These are phyloP conservation scores for Henricia sp. DNA, from an alignment of 53 echinoderm and acorn worm species.

Conservation along the genomic window DNA sequence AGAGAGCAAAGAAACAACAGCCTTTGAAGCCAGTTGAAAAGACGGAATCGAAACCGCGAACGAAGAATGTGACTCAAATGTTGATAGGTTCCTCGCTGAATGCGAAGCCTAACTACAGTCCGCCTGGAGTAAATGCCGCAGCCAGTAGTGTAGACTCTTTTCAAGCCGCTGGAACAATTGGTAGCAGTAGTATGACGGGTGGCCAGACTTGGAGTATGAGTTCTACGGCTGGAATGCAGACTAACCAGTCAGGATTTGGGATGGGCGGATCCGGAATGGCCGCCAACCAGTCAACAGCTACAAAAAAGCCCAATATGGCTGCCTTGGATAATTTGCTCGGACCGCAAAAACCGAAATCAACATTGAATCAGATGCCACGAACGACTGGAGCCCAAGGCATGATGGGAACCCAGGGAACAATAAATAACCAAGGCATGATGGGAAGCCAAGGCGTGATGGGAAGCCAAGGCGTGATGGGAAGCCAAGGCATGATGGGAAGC, in stretches of 20 bases:
- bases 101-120: neutral
- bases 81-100: conserved; percentile 64
- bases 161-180: conserved; percentile 5
- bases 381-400: conserved; percentile 30
- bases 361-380: conserved; percentile 78
- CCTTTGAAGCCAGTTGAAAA: conserved; percentile 47
- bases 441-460: conserved; percentile 61
- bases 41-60: conserved; percentile 26
- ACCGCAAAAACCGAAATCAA: conserved; percentile 67
- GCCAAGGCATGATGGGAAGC: conserved; percentile 41
- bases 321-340: conserved; percentile 85
- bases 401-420: conserved; percentile 28
- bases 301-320: conserved; percentile 74
- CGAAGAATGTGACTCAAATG: conserved; percentile 73
- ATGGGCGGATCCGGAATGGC: conserved; percentile 24
- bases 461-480: conserved; percentile 43
- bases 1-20: conserved; percentile 80
- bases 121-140: conserved; percentile 17
- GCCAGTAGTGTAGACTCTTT: conserved; percentile 18
- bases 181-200: conserved; percentile 4
- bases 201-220: conserved; percentile 19
- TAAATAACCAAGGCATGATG: conserved; percentile 64
- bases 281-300: conserved; percentile 11
- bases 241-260: conserved; percentile 25
- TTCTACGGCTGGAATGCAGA: conserved; percentile 13